These are phyloP conservation scores for Timandra comae DNA, from an alignment of 2,888 invertebrate genomes.

Conservation along the genomic window DNA sequence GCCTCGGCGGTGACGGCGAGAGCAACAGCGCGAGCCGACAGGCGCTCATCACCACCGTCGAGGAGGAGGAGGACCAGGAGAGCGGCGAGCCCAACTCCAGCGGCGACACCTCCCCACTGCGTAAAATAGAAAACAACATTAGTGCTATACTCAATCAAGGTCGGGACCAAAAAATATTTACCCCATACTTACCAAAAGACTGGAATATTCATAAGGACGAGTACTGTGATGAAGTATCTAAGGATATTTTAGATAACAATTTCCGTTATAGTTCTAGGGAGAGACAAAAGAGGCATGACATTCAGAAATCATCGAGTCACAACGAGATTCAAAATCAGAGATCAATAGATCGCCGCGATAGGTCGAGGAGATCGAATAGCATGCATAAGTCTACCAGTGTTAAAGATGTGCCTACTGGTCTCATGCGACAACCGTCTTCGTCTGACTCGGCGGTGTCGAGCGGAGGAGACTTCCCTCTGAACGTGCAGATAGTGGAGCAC, in stretches of 20 bases:
- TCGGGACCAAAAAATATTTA: slow-evolving; percentile 73
- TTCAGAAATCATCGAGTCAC: slow-evolving; percentile 79
- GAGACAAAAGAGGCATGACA: slow-evolving; percentile 73
- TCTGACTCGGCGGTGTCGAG: slow-evolving; percentile 73
- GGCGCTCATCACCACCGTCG: slow-evolving; percentile 82
- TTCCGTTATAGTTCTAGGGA: slow-evolving; percentile 73
- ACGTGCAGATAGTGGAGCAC: slow-evolving; percentile 81
- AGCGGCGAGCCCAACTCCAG: slow-evolving; percentile 78
- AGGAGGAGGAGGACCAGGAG: slow-evolving; percentile 83
- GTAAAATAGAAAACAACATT: slow-evolving; percentile 84
- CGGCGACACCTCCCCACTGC: slow-evolving; percentile 80
- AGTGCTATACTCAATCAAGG: slow-evolving; percentile 80
- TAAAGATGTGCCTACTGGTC: slow-evolving; percentile 80
- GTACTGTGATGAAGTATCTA: slow-evolving; percentile 73
- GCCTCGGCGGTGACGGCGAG: slow-evolving; percentile 76
- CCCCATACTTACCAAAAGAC: slow-evolving; percentile 74
- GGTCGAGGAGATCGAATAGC: slow-evolving; percentile 76
- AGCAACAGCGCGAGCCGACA: slow-evolving; percentile 72
- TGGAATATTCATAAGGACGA: slow-evolving; percentile 77
- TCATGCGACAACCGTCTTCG: slow-evolving; percentile 71
- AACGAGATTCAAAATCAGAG: slow-evolving; percentile 77
- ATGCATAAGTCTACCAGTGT: slow-evolving; percentile 86
- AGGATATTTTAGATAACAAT: slow-evolving; percentile 70
- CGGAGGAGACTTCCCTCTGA: slow-evolving; percentile 77
- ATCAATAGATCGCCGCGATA: slow-evolving; percentile 67